These are phyloP conservation scores for Indicator maculatus DNA, from an alignment of 2,113 vertebrate genomes.

Conservation along the genomic window DNA sequence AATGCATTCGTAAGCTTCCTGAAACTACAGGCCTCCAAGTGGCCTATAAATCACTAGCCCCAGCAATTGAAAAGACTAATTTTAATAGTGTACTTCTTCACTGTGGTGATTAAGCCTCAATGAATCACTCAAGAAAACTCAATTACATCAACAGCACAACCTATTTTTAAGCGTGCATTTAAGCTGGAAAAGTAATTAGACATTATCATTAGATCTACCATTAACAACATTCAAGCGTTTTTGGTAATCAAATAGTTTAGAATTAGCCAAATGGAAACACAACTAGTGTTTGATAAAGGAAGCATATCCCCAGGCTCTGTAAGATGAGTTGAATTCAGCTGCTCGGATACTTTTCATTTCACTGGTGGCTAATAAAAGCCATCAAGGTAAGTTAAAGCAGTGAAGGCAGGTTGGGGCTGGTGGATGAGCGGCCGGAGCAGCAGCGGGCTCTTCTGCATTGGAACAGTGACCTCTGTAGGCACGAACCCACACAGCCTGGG, in stretches of 20 bases:
- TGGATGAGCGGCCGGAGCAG: neutral
- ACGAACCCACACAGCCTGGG: neutral
- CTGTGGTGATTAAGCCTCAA: slow-evolving; percentile 18
- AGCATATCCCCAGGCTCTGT: neutral
- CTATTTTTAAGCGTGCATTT: slow-evolving; percentile 32
- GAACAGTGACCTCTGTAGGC: slow-evolving; percentile 85
- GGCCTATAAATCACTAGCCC: slow-evolving; percentile 51
- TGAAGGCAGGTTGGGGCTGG: neutral
- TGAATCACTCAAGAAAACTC: slow-evolving; percentile 61
- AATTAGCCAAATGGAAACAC: slow-evolving; percentile 31
- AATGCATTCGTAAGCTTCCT: slow-evolving; percentile 18
- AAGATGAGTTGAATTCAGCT: neutral
- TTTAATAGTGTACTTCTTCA: slow-evolving; percentile 44
- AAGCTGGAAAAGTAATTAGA: slow-evolving; percentile 51
- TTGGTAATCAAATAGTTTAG: neutral
- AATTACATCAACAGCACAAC: slow-evolving; percentile 51
- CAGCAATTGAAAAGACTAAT: slow-evolving; percentile 53
- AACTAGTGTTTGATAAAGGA: neutral
- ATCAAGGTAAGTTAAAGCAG: slow-evolving; percentile 10
- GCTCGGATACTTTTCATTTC: neutral
- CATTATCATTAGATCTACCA: slow-evolving; percentile 57
- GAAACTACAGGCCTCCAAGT: slow-evolving; percentile 49
- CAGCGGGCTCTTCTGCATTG: slow-evolving; percentile 57
- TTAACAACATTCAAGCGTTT: neutral
- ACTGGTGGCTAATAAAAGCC: neutral